phyloP scores from a whole-genome alignment of 2,113 vertebrate genomes.

The Calyptomena viridis region DNA sequence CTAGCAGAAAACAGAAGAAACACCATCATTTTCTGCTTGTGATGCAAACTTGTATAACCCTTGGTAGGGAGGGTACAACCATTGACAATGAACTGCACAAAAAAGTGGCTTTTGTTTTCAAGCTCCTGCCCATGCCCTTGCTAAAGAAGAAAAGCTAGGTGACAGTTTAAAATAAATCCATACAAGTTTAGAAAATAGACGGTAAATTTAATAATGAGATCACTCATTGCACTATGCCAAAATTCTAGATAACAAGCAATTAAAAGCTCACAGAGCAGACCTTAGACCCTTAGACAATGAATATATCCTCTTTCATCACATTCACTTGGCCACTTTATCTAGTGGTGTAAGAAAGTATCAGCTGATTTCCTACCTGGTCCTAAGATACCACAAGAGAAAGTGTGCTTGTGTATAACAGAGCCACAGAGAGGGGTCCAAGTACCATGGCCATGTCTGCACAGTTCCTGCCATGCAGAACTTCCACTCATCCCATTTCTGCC shows the following conservation, averaged over 20 bases:
- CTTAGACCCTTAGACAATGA: neutral
- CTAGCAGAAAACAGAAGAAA: neutral
- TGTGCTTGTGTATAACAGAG: neutral
- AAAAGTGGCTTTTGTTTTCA: neutral
- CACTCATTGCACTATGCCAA: neutral
- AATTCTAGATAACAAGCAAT: neutral
- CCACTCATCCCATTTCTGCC: neutral
- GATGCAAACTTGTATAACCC: neutral
- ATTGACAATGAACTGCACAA: neutral
- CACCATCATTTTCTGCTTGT: neutral
- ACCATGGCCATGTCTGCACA: fast-evolving
- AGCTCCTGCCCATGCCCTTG: neutral
- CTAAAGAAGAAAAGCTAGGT: neutral
- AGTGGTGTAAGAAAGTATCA: neutral
- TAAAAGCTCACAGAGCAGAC: neutral
- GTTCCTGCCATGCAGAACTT: neutral
- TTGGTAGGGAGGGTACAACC: neutral
- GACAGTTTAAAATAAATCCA: neutral
- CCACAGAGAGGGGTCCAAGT: fast-evolving
- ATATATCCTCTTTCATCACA: neutral
- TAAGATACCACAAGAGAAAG: neutral
- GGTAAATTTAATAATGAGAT: neutral
- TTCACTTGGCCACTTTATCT: neutral
- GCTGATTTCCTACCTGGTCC: neutral
- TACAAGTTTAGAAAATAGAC: neutral